A percentile compares a stretch with the other conserved stretches of the same genome.
These are phyloP conservation scores for Balaeniceps rex DNA, from an alignment of 2,113 vertebrate genomes.

Conservation along the genomic window DNA sequence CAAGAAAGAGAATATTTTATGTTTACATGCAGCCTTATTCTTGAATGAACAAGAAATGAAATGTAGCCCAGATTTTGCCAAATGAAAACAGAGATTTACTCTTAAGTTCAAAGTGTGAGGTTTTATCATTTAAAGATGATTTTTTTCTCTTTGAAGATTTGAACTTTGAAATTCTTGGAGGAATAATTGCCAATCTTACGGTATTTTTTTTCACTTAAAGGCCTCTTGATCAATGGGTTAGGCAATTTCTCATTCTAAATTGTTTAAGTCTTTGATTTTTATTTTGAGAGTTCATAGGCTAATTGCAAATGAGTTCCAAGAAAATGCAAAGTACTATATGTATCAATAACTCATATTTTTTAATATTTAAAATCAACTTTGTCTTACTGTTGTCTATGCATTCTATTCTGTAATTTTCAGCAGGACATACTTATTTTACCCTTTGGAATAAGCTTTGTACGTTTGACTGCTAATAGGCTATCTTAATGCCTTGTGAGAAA, in stretches of 20 bases:
- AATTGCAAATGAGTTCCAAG: background rate
- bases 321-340: background rate
- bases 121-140: background rate
- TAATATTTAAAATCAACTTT: background rate
- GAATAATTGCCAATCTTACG: background rate
- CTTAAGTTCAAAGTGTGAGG: background rate
- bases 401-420: background rate
- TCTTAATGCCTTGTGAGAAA: background rate
- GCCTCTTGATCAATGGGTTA: background rate
- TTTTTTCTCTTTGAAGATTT: background rate
- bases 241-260: background rate
- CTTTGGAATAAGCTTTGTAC: background rate
- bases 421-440: background rate
- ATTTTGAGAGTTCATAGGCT: background rate
- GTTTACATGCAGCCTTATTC: background rate
- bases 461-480: background rate
- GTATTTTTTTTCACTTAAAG: background rate
- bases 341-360: background rate
- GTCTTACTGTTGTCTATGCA: background rate
- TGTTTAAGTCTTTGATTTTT: background rate
- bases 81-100: background rate
- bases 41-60: background rate
- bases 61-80: background rate
- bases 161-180: background rate
- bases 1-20: background rate